These are phyloP conservation scores for Mobula birostris DNA, from an alignment of 2,113 vertebrate species.

Conservation along the genomic window DNA sequence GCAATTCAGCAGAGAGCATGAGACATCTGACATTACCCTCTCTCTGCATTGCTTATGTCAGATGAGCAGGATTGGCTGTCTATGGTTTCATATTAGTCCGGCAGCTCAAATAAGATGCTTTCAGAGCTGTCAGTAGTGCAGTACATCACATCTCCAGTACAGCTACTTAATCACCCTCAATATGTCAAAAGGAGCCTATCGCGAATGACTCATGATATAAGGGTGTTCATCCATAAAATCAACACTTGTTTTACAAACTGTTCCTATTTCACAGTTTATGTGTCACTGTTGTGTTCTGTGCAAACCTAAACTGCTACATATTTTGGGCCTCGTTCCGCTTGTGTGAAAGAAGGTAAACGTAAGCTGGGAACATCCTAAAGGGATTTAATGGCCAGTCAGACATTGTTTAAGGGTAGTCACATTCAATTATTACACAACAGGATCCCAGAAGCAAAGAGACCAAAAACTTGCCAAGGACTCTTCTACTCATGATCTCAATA, in stretches of 20 bases:
- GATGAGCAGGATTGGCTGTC: not conserved
- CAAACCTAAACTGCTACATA: not conserved
- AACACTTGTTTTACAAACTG: constrained; percentile 37
- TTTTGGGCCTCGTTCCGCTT: not conserved
- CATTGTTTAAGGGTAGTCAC: not conserved
- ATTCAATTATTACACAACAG: not conserved
- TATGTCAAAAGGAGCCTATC: constrained; percentile 30
- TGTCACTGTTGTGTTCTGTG: not conserved
- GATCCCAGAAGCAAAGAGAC: not conserved
- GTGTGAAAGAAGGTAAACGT: not conserved
- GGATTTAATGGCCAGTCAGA: not conserved
- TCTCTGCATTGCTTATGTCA: not conserved
- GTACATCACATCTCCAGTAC: constrained; percentile 31
- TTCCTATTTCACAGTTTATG: constrained; percentile 36
- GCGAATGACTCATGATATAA: constrained; percentile 29
- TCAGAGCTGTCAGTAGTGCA: constrained; percentile 29
- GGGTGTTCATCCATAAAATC: constrained; percentile 36
- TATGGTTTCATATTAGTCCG: constrained; percentile 23
- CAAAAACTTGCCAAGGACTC: not conserved
- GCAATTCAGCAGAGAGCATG: not conserved
- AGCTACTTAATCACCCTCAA: constrained; percentile 37
- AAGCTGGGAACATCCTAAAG: not conserved
- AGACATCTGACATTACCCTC: not conserved
- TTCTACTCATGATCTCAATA: too few relatives aligned
- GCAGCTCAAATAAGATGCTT: constrained; percentile 31